Evolutionary conservation across 1,140 invertebrate species (phyloP), one percentile per base, ranked within the genome.

Genomic region (Zaprionus gabonicus): DNA sequence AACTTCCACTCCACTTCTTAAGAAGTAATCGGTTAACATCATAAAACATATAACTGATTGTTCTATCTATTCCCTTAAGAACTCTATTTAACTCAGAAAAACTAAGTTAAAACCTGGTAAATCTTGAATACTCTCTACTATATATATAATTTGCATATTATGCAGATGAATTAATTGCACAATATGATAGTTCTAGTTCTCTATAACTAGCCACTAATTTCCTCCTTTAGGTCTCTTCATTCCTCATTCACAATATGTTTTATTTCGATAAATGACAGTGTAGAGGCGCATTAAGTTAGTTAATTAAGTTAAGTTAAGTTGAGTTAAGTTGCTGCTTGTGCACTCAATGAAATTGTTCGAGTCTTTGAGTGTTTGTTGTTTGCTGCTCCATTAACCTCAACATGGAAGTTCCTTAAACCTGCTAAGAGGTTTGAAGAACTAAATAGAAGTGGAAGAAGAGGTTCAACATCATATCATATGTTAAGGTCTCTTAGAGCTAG

Each of bases 221-320:
- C 1, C n/a, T n/a, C 41, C n/a, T 3, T 38, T 38, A 34, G 31
- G 31, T 15, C 13, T 38, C 4, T 13, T 17, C n/a, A 17, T 20
- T 17, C 2, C 3, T 46, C 41, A 10, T 17, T 17, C 41, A 7
- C 15, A 51, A 51, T 12, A 51, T 12, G 20, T 25, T 51, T 51
- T 51, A 25, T 51, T 23, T 51, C 20, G 4, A 13, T 34, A 51
- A 51, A 51, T 25, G 20, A 51, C 20, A 51, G 62, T 53, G 44
- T 67, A 34, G 15, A 56, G 46, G 46, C 41, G 17, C 44, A 51
- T 60, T 68, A 23, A 65, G 34, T 65, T 46, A 28, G 15, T 31
- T n/a, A 59, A 28, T 58, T 31, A 57, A 55, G 38, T 51, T 51
- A 13, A 13, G 46, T 51, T 25, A 13, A 25, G 9, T 25, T 51